A percentile compares a stretch with the other conserved stretches of the same genome.
These are phyloP conservation scores for Hipparchia sbordonii DNA, from an alignment of 2,888 invertebrate genomes.

Conservation along the genomic window DNA sequence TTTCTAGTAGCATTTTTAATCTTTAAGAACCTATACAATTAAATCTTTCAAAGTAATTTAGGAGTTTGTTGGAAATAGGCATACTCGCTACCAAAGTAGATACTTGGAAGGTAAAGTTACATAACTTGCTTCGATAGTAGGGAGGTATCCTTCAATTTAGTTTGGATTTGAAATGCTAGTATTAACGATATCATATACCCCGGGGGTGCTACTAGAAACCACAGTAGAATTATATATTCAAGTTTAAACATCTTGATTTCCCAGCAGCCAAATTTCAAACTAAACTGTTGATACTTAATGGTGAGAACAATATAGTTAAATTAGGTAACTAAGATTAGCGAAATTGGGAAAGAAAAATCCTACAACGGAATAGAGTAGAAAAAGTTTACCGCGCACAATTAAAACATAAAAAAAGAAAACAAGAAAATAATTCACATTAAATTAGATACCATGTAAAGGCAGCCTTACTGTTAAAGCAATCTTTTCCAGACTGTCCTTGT, in stretches of 20 bases:
- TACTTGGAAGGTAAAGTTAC: not conserved
- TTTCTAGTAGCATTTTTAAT: not conserved
- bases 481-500: no score
- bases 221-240: constrained; percentile 52
- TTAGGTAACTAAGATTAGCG: not conserved
- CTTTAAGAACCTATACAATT: not conserved
- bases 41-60: no score
- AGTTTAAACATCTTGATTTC: constrained; percentile 75
- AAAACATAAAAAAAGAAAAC: no score
- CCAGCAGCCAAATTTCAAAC: constrained; percentile 69
- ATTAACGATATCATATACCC: constrained; percentile 25
- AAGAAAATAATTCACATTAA: no score
- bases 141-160: constrained; percentile 17
- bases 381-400: no score
- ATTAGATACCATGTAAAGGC: no score
- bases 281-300: constrained; percentile 43
- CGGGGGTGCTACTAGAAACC: constrained; percentile 53
- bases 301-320: not conserved
- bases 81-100: not conserved
- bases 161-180: constrained; percentile 30
- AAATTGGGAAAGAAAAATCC: no score
- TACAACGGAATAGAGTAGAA: no score
- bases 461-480: no score
- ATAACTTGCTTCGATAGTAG: constrained; percentile 6
- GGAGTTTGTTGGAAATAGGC: not conserved